Conservation (phyloP, 1,140 invertebrate species). For the Orussus abietinus region DNA sequence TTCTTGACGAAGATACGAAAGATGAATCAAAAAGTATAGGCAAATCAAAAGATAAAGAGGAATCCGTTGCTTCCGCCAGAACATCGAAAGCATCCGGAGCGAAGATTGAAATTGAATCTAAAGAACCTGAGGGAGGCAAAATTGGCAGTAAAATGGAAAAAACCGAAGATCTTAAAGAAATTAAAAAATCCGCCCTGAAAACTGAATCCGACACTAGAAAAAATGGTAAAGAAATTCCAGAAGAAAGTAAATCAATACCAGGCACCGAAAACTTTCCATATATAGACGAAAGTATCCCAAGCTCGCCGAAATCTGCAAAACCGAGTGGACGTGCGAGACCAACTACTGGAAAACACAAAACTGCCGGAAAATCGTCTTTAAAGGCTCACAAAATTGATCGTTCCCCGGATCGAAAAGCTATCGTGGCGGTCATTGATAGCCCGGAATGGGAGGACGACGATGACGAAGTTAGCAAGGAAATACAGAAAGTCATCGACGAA, state of each 20-base stretch:
- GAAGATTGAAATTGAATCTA: too few relatives aligned
- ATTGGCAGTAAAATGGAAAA: too few relatives aligned
- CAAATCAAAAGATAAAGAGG: conserved; percentile 48
- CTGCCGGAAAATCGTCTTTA: conserved; percentile 19
- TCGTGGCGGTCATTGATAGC: conserved; percentile 48
- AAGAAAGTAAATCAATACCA: neutral
- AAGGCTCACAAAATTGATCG: too few relatives aligned
- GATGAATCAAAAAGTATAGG: conserved; percentile 10
- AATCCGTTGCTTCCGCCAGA: too few relatives aligned
- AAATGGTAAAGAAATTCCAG: too few relatives aligned
- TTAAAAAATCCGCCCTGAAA: too few relatives aligned
- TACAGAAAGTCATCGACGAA: conserved; percentile 32
- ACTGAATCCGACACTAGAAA: too few relatives aligned
- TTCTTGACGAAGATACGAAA: conserved; percentile 13
- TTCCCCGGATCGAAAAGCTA: conserved; percentile 43
- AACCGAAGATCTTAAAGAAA: too few relatives aligned
- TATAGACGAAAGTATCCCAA: conserved; percentile 40
- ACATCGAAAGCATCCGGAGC: too few relatives aligned
- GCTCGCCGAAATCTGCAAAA: conserved; percentile 32
- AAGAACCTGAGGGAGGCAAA: too few relatives aligned
- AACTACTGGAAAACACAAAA: conserved; percentile 31
- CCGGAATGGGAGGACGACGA: conserved; percentile 48
- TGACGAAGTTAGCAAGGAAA: conserved; percentile 42
- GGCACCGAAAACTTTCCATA: conserved; percentile 23
- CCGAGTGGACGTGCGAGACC: conserved; percentile 31